A percentile compares a stretch with the other conserved stretches of the same genome.
Evolutionary conservation across 2,113 vertebrate genomes (phyloP).

Genomic region (Chaenogobius annularis): DNA sequence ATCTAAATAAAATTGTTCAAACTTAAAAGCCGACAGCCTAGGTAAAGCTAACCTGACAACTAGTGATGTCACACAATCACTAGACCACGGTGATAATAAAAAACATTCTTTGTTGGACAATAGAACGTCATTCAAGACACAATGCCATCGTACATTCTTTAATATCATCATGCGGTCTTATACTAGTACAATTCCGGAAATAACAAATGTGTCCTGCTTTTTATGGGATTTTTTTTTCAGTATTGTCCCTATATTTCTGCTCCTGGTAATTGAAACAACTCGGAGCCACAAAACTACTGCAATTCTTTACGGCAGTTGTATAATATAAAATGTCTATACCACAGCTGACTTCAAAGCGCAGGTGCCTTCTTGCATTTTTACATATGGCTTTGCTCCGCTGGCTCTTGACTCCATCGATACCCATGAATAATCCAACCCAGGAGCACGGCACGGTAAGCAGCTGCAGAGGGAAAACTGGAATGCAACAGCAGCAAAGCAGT

Average conservation of each 20-base stretch:
- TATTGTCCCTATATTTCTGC: background rate
- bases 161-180: too few relatives aligned
- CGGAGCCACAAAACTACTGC: background rate
- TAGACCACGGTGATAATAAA: too few relatives aligned
- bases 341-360: conserved; percentile 22
- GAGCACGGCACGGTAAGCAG: conserved; percentile 39
- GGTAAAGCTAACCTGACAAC: too few relatives aligned
- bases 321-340: background rate
- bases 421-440: conserved; percentile 65
- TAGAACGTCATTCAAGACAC: too few relatives aligned
- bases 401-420: conserved; percentile 58
- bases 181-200: too few relatives aligned
- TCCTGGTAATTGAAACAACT: background rate
- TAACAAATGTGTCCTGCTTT: too few relatives aligned
- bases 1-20: too few relatives aligned
- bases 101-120: too few relatives aligned
- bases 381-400: conserved; percentile 43
- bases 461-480: conserved; percentile 13
- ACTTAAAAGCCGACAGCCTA: too few relatives aligned
- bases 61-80: too few relatives aligned
- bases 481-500: background rate
- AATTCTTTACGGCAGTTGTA: background rate
- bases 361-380: conserved; percentile 57
- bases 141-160: too few relatives aligned
- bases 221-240: too few relatives aligned